phyloP scores from a whole-genome alignment of 2,797 vertebrate species.

The Tragopan temminckii region DNA sequence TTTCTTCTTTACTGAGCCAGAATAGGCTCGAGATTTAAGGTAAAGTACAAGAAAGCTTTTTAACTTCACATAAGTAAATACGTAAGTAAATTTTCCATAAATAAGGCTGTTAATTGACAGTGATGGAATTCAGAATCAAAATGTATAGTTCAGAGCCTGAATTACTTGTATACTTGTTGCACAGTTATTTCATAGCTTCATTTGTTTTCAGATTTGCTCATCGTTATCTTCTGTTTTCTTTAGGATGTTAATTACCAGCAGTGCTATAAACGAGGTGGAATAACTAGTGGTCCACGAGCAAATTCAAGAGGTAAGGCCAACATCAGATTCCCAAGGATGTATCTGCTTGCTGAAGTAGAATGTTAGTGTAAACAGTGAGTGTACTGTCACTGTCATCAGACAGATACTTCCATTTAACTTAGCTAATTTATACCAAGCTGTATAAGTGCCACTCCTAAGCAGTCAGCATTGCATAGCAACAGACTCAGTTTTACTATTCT shows the following conservation, averaged over 20 bases:
- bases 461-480: background rate
- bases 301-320: conserved; percentile 86
- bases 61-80: background rate
- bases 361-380: background rate
- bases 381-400: background rate
- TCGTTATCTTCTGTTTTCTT: background rate
- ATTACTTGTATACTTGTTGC: background rate
- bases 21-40: background rate
- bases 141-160: background rate
- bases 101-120: background rate
- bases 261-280: conserved; percentile 85
- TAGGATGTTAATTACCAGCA: conserved; percentile 91
- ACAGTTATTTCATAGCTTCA: background rate
- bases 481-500: background rate
- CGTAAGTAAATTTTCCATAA: background rate
- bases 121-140: too few relatives aligned
- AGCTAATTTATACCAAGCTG: too few relatives aligned
- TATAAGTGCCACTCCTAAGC: background rate
- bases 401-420: too few relatives aligned
- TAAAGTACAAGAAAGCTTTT: background rate
- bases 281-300: conserved; percentile 81
- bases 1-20: background rate
- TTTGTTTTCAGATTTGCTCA: background rate
- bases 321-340: background rate
- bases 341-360: background rate